These are phyloP conservation scores for Meloe dianella DNA, from an alignment of 2,888 invertebrate species.

Conservation along the genomic window DNA sequence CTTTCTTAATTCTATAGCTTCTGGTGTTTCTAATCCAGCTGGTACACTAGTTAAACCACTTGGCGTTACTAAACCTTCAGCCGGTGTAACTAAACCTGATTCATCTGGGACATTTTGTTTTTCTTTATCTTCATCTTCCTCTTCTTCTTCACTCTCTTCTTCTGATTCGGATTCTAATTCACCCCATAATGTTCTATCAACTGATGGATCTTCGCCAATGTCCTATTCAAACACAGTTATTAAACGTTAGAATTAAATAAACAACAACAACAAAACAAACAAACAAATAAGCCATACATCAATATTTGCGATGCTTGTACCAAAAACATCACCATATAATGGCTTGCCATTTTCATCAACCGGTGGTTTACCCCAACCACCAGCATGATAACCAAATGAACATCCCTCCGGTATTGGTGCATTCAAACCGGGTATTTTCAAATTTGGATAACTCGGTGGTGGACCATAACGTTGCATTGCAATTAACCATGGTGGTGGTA, in stretches of 20 bases:
- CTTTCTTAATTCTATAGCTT: constrained; percentile 97
- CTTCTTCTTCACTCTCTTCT: constrained; percentile 74
- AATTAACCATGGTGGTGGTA: constrained; percentile 94
- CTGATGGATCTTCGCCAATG: constrained; percentile 80
- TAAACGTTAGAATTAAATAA: constrained; percentile 8
- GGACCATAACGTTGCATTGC: constrained; percentile 99
- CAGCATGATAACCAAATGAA: constrained; percentile 98
- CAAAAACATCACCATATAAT: constrained; percentile 98
- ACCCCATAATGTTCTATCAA: constrained; percentile 96
- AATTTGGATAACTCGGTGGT: constrained; percentile 97
- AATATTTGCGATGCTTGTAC: constrained; percentile 75
- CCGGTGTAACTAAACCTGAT: constrained; percentile 89
- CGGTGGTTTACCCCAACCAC: constrained; percentile 99
- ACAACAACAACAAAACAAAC: constrained; percentile 46
- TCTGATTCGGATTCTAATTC: constrained; percentile 93
- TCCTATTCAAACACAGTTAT: constrained; percentile 60
- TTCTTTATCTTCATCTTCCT: constrained; percentile 73
- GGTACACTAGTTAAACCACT: constrained; percentile 91
- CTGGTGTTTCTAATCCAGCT: constrained; percentile 97
- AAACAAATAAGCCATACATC: no score
- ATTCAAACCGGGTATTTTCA: constrained; percentile 97
- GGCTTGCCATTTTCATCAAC: constrained; percentile 98
- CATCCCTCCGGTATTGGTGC: constrained; percentile 98
- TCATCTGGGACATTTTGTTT: constrained; percentile 67
- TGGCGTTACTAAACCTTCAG: constrained; percentile 93